These are phyloP conservation scores for Aphelocoma californica DNA, from an alignment of 2,797 vertebrate species.

Conservation along the genomic window DNA sequence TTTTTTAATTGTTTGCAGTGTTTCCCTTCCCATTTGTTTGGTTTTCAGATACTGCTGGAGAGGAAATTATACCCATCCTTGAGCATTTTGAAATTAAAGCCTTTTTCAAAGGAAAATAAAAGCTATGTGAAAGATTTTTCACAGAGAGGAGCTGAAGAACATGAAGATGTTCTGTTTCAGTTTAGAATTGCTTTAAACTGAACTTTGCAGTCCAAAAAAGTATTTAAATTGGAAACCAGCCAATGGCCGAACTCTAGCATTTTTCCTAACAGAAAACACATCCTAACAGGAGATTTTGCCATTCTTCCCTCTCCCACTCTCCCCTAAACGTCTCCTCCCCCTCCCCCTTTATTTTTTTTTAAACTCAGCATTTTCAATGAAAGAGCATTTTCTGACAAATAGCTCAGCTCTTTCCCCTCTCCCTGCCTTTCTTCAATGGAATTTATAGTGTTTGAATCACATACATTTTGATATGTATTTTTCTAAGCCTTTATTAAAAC, in stretches of 20 bases:
- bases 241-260: background rate
- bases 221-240: background rate
- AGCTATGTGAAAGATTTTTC: background rate
- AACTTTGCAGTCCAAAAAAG: background rate
- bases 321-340: background rate
- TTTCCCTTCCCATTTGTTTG: background rate
- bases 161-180: background rate
- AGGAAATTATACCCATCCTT: background rate
- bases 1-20: background rate
- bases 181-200: background rate
- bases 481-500: background rate
- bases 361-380: background rate
- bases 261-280: background rate
- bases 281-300: background rate
- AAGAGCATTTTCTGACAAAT: background rate
- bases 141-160: background rate
- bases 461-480: background rate
- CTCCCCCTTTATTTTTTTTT: background rate
- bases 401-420: background rate
- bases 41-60: background rate
- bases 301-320: background rate
- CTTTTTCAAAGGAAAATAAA: background rate
- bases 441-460: too few species aligned
- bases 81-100: background rate
- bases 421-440: background rate